These are phyloP conservation scores for Cyphomyrmex costatus DNA, from an alignment of 1,140 invertebrate species.

Conservation along the genomic window DNA sequence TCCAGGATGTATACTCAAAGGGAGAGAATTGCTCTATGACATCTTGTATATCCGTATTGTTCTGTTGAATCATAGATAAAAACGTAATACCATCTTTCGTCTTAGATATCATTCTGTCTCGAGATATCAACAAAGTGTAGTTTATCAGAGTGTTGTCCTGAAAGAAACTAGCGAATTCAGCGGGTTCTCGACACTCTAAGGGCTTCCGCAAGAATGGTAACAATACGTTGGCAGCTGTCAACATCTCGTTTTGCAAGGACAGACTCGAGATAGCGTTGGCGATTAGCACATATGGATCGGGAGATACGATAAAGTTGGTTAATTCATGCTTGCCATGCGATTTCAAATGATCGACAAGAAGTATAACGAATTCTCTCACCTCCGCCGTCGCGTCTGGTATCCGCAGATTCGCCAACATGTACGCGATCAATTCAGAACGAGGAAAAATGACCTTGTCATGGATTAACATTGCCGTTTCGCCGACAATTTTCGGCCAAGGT, in stretches of 20 bases:
- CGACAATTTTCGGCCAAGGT: constrained; percentile 34
- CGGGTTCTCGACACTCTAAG: neutral
- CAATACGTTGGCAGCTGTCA: constrained; percentile 12
- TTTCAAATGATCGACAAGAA: constrained; percentile 30
- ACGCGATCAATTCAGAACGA: constrained; percentile 37
- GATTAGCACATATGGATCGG: constrained; percentile 33
- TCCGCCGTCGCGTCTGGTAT: constrained; percentile 14
- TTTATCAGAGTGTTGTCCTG: constrained; percentile 43
- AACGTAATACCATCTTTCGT: constrained; percentile 23
- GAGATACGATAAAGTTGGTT: neutral
- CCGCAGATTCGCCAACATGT: constrained; percentile 45
- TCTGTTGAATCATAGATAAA: constrained; percentile 41
- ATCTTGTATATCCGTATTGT: neutral
- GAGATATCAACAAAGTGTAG: constrained; percentile 46
- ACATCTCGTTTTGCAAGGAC: neutral
- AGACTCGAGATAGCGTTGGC: constrained; percentile 18
- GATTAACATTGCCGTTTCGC: constrained; percentile 22
- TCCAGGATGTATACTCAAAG: constrained; percentile 28
- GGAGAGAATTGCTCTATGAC: constrained; percentile 16
- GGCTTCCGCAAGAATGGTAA: constrained; percentile 36
- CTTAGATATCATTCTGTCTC: neutral
- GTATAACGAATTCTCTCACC: constrained; percentile 28
- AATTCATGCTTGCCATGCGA: constrained; percentile 1
- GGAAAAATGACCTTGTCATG: neutral
- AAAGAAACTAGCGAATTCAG: constrained; percentile 43